A percentile compares a stretch with the other conserved stretches of the same genome.
Evolutionary conservation across 1,140 invertebrate genomes (phyloP).

Genomic region (Diprion similis): DNA sequence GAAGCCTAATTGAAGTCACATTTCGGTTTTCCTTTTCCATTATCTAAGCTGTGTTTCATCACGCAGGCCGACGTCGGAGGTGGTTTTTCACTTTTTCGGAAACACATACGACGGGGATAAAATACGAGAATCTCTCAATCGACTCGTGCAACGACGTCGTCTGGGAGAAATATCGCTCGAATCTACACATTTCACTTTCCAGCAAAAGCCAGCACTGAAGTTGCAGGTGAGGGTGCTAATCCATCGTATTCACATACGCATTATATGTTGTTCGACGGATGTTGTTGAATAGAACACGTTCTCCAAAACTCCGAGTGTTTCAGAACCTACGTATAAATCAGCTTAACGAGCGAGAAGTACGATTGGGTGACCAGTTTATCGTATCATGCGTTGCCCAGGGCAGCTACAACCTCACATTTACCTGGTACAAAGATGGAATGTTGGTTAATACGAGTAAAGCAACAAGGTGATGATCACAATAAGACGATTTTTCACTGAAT

Average conservation of each 20-base stretch:
- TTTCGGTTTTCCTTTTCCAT: conserved; percentile 13
- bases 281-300: conserved; percentile 12
- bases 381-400: conserved; percentile 79
- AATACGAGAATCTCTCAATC: conserved; percentile 67
- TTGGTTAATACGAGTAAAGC: conserved; percentile 75
- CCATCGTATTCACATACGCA: too few species aligned
- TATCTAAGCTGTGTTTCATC: too few species aligned
- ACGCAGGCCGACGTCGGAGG: conserved; percentile 65
- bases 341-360: conserved; percentile 64
- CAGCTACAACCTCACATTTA: conserved; percentile 74
- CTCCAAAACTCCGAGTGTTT: conserved; percentile 17
- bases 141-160: conserved; percentile 68
- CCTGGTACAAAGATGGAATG: conserved; percentile 82
- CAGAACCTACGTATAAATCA: conserved; percentile 56
- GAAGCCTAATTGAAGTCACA: too few species aligned
- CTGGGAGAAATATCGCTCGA: conserved; percentile 70
- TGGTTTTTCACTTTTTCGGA: conserved; percentile 70
- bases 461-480: conserved; percentile 64
- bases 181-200: conserved; percentile 66
- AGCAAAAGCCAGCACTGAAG: conserved; percentile 66
- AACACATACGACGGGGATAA: conserved; percentile 67
- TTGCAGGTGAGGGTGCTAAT: conserved; percentile 57
- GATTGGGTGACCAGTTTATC: conserved; percentile 77
- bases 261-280: conserved; percentile 4
- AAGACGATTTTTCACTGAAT: conserved; percentile 22